A percentile compares a stretch with the other conserved stretches of the same genome.
phyloP scores from a whole-genome alignment of 2,797 vertebrate genomes.

The Knipowitschia caucasica region DNA sequence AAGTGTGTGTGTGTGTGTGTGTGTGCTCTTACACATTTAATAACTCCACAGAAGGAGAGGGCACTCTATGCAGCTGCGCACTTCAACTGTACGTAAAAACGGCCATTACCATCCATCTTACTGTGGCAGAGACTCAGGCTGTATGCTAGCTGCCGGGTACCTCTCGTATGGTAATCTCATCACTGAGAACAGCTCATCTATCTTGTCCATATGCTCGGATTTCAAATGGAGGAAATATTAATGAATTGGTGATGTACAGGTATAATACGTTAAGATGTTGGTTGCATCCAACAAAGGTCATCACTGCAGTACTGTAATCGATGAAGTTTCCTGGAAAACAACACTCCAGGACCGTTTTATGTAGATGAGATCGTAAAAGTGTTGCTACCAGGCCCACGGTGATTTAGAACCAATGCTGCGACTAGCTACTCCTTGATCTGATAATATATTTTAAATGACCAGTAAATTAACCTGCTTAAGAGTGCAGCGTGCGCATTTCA shows the following conservation, averaged over 20 bases:
- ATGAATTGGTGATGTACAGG: slow-evolving; percentile 15
- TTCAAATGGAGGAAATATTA: slow-evolving; percentile 9
- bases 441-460: slow-evolving; percentile 27
- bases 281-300: slow-evolving; percentile 13
- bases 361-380: slow-evolving; percentile 37
- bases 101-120: slow-evolving; percentile 57
- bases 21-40: slow-evolving; percentile 61
- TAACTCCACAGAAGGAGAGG: slow-evolving; percentile 63
- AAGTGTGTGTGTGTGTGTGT: slow-evolving; percentile 45
- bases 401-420: slow-evolving; percentile 25
- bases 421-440: slow-evolving; percentile 20
- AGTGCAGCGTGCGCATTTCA: slow-evolving; percentile 1
- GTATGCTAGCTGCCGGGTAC: slow-evolving; percentile 22
- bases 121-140: slow-evolving; percentile 35
- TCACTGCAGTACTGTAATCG: slow-evolving; percentile 15
- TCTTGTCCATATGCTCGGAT: slow-evolving; percentile 12
- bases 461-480: slow-evolving; percentile 28
- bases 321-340: slow-evolving; percentile 34
- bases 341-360: slow-evolving; percentile 31
- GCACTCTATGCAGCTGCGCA: slow-evolving; percentile 57
- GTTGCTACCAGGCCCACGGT: slow-evolving; percentile 5
- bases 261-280: slow-evolving; percentile 19
- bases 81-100: slow-evolving; percentile 41
- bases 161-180: slow-evolving; percentile 20
- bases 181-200: slow-evolving; percentile 22